These are phyloP conservation scores for Apotomis turbidana DNA, from an alignment of 2,888 invertebrate genomes.

Conservation along the genomic window DNA sequence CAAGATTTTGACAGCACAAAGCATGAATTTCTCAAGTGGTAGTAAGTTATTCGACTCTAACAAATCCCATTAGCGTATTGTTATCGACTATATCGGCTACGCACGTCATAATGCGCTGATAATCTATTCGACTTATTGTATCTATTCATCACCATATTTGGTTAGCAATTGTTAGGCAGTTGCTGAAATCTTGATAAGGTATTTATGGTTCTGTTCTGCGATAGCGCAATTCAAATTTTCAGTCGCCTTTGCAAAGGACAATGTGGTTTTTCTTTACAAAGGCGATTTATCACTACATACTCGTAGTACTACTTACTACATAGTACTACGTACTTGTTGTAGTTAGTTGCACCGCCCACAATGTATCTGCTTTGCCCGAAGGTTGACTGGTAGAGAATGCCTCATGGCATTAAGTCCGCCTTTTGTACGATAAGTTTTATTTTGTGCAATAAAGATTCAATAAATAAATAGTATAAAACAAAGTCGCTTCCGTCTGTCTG, in stretches of 20 bases:
- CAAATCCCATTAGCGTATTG: constrained; percentile 39
- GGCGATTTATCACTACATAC: no score
- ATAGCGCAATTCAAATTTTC: neutral
- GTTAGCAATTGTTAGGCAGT: constrained; percentile 25
- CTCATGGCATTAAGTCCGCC: no score
- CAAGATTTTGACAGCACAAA: constrained; percentile 11
- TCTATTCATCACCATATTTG: constrained; percentile 35
- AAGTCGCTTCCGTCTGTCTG: no score
- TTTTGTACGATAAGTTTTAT: no score
- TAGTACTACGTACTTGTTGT: no score
- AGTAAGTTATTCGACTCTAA: constrained; percentile 21
- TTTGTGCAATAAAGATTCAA: no score
- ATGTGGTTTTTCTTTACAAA: no score
- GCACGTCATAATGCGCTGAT: constrained; percentile 39
- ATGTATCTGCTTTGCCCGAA: no score
- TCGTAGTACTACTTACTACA: no score
- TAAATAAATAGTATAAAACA: no score
- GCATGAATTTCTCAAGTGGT: constrained; percentile 17
- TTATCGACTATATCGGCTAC: constrained; percentile 31
- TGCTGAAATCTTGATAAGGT: constrained; percentile 14
- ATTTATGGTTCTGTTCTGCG: neutral
- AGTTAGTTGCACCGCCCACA: no score
- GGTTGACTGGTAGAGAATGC: no score
- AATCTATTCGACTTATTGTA: constrained; percentile 39
- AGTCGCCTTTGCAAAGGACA: neutral